Base-by-base conservation (phyloP, 2,113 vertebrate genomes). In the Ctenomys sociabilis region DNA sequence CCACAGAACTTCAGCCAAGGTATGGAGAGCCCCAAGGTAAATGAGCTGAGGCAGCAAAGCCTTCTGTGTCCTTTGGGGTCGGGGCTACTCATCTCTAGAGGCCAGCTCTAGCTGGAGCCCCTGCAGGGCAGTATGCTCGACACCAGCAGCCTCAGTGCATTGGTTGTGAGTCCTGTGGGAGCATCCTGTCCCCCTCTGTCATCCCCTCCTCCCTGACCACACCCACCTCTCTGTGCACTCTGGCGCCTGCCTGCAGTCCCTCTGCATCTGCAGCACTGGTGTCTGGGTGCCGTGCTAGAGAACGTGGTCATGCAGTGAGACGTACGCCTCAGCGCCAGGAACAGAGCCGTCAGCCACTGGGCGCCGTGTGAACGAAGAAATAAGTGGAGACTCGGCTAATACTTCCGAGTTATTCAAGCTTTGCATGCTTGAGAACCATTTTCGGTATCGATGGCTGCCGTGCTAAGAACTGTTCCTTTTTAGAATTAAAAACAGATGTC, bases 231-330 rank as follows among this genome's bases (percentile, higher is more conserved):
- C 28, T 35, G 1, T 24, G 59, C 35, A 12, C 26, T 32, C 3
- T 0, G 19, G 16, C 14, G 0, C 3, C 12, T 49, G 43, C 30
- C n/a, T 45, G 19, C 10, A 66, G 59, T 43, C 83, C 3, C 9
- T 7, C 16, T 78, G 32, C 78, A 0, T 26, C 24, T 11, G n/a
- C 61, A 8, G 1, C 14, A 22, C 7, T 32, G 17, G 13, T 75
- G 14, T 9, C 24, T 40, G 5, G 11, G 85, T 70, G 7, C 40
- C 1, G 0, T 3, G 16, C 6, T 1, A 7, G 5, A 22, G 64
- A 61, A 26, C 78, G n/a, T 1, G 84, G 13, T 45, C 26, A 16
- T 26, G 17, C 54, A 91, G 8, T 28, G 49, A 45, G 1, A 14
- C 37, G 19, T 37, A 0, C 64, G 14, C 57, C 3, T 30, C 7